Conservation (phyloP, 35 echinoderm and acorn worm genomes). For the Stichopus chloronotus region DNA sequence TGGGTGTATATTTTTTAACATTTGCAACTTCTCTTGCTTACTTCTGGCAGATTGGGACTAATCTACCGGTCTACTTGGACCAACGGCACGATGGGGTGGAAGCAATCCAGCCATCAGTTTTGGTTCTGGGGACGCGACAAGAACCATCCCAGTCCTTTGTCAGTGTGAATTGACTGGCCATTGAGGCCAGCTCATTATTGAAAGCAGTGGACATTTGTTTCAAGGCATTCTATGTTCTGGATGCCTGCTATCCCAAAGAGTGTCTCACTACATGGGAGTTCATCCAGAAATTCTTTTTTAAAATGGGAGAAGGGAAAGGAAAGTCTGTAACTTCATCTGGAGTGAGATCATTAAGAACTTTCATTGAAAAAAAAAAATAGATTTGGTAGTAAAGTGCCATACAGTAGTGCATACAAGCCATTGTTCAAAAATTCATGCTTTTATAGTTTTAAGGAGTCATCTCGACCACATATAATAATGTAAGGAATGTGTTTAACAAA, state of each 20-base stretch:
- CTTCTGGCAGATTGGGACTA: not conserved
- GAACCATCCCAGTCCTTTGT: not conserved
- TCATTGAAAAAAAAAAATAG: no score
- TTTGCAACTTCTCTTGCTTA: not conserved
- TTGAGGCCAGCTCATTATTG: not conserved
- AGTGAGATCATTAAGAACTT: not conserved
- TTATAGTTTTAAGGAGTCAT: not conserved
- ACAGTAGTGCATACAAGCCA: not conserved
- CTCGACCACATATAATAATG: not conserved
- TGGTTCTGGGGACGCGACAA: not conserved
- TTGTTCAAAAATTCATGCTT: not conserved
- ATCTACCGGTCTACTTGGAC: not conserved
- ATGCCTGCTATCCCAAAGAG: not conserved
- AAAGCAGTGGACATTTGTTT: not conserved
- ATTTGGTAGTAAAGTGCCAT: not conserved
- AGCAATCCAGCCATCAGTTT: not conserved
- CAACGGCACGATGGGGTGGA: not conserved
- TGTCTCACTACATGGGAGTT: not conserved
- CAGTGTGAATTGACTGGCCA: not conserved
- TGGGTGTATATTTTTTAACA: not conserved
- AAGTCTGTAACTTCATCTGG: not conserved
- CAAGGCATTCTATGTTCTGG: conserved; percentile 6
- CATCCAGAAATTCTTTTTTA: not conserved
- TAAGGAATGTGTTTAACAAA: not conserved
- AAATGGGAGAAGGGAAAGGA: not conserved